phyloP scores from a whole-genome alignment of 2,888 invertebrate genomes.

The Cinara cedri region DNA sequence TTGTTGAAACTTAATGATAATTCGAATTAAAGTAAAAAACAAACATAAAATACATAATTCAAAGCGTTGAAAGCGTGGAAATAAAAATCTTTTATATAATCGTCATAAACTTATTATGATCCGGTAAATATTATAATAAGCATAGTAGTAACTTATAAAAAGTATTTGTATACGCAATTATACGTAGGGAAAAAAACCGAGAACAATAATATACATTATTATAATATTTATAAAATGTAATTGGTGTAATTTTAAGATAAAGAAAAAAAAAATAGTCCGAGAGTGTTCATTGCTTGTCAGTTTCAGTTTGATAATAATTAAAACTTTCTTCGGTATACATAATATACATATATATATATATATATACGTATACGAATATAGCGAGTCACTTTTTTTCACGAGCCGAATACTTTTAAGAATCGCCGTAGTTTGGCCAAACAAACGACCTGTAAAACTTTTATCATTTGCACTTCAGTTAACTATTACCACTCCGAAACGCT shows the following conservation, averaged over 20 bases:
- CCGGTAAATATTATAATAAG: slow-evolving; percentile 7
- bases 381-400: slow-evolving; percentile 41
- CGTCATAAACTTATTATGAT: no score
- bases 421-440: slow-evolving; percentile 6
- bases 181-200: slow-evolving; percentile 24
- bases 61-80: slow-evolving; percentile 16
- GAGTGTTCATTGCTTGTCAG: slow-evolving; percentile 45
- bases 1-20: no score
- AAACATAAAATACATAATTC: slow-evolving; percentile 7
- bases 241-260: slow-evolving; percentile 42
- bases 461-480: slow-evolving; percentile 44
- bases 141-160: slow-evolving; percentile 16
- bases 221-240: slow-evolving; percentile 36
- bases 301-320: slow-evolving; percentile 54
- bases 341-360: no score
- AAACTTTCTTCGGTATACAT: slow-evolving; percentile 47
- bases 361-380: no score
- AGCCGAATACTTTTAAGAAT: slow-evolving; percentile 44
- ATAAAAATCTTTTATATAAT: background rate
- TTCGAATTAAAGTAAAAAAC: background rate
- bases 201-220: background rate
- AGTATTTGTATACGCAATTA: slow-evolving; percentile 3
- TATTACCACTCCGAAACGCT: slow-evolving; percentile 10
- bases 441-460: slow-evolving; percentile 52
- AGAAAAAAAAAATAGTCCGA: slow-evolving; percentile 36